Base-by-base conservation (phyloP, 2,113 vertebrate species). In the Collichthys lucidus region DNA sequence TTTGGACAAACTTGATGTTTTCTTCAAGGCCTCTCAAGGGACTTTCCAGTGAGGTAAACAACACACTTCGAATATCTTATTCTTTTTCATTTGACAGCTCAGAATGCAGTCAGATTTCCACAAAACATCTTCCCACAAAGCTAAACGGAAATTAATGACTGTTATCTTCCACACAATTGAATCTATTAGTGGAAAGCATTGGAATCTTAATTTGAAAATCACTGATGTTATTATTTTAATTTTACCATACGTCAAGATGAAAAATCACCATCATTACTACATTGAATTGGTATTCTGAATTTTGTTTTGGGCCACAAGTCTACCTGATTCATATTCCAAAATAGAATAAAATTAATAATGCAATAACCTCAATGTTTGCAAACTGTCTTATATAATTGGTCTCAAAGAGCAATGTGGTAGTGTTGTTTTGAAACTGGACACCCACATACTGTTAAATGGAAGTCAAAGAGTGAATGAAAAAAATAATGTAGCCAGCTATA, bases 111-210 rank as follows among this genome's bases (percentile, higher is more conserved):
- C 49, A 75, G n/a, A 63, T 77, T 83, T 78, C 52, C 15, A 56
- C 1, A 10, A 26, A 59, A 59, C 71, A 68, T 24, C 49, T 56
- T 75, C 53, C 24, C 53, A n/a, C 47, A 3, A 15, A 11, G n/a
- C 47, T 49, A 79, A 87, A 83, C 89, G 60, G 11, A 78, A 88
- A 90, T 91, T 40, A 92, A 89, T 86, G 77, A 77, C 71, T 80
- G 57, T 83, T 86, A 83, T 89, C 88, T 87, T 79, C 55, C 81
- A 62, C 69, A 67, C 73, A 77, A 63, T 88, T 86, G 22, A 83
- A 78, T 71, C 65, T 69, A 77, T 85, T 76, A 65, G 49, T 16
- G 14, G 42, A 17, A 74, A 83, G 84, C 74, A 40, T 6, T 60
- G 35, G 62, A 82, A 55, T 74, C 46, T 26, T 88, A 68, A 74